These are phyloP conservation scores for Malurus melanocephalus DNA, from an alignment of 2,113 vertebrate species.

Conservation along the genomic window DNA sequence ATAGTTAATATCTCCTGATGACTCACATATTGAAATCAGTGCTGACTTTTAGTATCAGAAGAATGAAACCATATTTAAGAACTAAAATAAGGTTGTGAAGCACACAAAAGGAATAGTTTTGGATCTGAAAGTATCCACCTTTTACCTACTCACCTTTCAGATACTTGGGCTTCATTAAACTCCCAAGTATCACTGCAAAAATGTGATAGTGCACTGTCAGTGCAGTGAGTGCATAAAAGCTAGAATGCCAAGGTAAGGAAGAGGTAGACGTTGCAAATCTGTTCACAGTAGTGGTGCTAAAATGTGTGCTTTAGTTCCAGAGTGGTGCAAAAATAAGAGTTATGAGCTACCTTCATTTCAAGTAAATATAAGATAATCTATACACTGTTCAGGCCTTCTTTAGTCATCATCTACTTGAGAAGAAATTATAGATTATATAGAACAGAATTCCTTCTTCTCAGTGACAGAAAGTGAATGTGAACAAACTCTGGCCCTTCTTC, in stretches of 20 bases:
- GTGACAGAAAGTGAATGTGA: not conserved
- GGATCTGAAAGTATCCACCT: not conserved
- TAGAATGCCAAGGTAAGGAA: constrained; percentile 36
- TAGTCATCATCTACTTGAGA: not conserved
- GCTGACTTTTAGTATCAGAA: not conserved
- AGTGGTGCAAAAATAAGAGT: constrained; percentile 48
- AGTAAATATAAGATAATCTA: constrained; percentile 32
- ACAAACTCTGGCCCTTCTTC: not conserved
- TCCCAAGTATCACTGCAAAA: not conserved
- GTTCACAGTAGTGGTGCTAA: not conserved
- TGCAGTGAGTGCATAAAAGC: not conserved
- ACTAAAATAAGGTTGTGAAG: not conserved
- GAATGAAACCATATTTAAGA: constrained; percentile 24
- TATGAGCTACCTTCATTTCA: constrained; percentile 9
- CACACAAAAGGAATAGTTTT: not conserved
- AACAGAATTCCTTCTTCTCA: not conserved
- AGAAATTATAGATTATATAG: not conserved
- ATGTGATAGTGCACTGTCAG: not conserved
- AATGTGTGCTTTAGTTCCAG: not conserved
- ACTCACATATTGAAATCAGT: not conserved
- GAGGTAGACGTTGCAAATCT: constrained; percentile 17
- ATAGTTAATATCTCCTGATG: constrained; percentile 18
- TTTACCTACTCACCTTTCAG: not conserved
- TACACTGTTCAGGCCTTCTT: constrained; percentile 19
- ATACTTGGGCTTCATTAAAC: not conserved